phyloP scores from a whole-genome alignment of 2,888 invertebrate species.

The Cataglyphis rosenhaueri region DNA sequence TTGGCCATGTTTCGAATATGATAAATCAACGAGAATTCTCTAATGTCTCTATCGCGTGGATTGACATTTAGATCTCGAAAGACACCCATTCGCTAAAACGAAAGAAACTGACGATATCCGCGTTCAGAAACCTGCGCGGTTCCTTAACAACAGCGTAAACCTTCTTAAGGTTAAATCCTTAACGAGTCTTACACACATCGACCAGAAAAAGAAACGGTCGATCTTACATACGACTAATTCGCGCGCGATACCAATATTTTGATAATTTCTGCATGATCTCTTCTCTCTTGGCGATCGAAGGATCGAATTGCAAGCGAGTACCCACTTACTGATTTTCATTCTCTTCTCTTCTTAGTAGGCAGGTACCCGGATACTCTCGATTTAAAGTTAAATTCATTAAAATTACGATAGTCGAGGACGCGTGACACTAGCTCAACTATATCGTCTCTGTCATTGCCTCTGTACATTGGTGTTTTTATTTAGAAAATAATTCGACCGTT shows the following conservation, averaged over 20 bases:
- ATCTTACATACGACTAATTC: conserved; percentile 40
- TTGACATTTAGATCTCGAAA: conserved; percentile 16
- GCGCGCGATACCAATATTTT: conserved; percentile 37
- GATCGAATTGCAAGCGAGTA: conserved; percentile 42
- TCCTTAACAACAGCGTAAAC: conserved; percentile 62
- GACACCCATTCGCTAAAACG: conserved; percentile 39
- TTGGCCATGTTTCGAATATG: not conserved
- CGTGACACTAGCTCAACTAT: conserved; percentile 63
- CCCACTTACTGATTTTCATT: conserved; percentile 31
- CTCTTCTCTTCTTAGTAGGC: not conserved
- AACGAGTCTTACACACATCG: conserved; percentile 32
- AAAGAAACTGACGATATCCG: conserved; percentile 34
- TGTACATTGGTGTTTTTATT: conserved; percentile 65
- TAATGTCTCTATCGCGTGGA: conserved; percentile 1
- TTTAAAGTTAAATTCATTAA: conserved; percentile 44
- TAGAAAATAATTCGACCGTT: conserved; percentile 77
- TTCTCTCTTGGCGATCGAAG: conserved; percentile 26
- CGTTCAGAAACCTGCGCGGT: conserved; percentile 60
- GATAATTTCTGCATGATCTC: conserved; percentile 49
- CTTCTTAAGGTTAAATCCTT: conserved; percentile 63
- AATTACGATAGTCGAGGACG: conserved; percentile 60
- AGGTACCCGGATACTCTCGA: conserved; percentile 21
- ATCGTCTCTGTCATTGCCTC: conserved; percentile 45
- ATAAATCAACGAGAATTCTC: conserved; percentile 27
- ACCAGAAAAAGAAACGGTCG: conserved; percentile 28